Percentiles rank a stretch among this genome's conserved stretches.
Evolutionary conservation across 2,113 vertebrate genomes (phyloP).

Genomic region (Lota lota): DNA sequence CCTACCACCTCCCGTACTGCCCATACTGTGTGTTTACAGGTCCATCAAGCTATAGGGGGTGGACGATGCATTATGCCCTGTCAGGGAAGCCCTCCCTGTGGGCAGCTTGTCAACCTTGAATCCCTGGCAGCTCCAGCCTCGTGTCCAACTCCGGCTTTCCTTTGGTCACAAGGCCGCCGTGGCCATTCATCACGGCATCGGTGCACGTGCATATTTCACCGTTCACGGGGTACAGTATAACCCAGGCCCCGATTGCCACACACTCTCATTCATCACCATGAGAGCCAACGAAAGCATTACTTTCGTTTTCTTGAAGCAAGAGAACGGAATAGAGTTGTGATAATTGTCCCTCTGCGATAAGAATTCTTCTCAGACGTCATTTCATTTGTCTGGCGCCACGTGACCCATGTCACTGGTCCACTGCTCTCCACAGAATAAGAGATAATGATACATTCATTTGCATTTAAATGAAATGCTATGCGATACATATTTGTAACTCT

Average conservation of each 20-base stretch:
- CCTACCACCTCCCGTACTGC: slow-evolving; percentile 26
- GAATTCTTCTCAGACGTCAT: slow-evolving; percentile 34
- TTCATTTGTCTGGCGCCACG: slow-evolving; percentile 25
- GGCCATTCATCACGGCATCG: slow-evolving; percentile 63
- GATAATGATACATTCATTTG: slow-evolving; percentile 33
- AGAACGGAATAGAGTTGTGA: slow-evolving; percentile 40
- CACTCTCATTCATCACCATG: slow-evolving; percentile 61
- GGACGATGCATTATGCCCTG: slow-evolving; percentile 9
- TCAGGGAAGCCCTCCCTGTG: slow-evolving; percentile 15
- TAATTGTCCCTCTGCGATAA: slow-evolving; percentile 23
- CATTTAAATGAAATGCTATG: slow-evolving; percentile 46
- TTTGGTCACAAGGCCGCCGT: slow-evolving; percentile 43
- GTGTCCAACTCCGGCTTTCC: slow-evolving; percentile 46
- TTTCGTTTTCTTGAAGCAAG: slow-evolving; percentile 41
- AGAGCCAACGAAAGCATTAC: slow-evolving; percentile 43
- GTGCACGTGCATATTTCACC: slow-evolving; percentile 20
- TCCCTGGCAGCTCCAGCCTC: slow-evolving; percentile 37
- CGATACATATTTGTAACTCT: slow-evolving; percentile 36
- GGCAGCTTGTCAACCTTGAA: slow-evolving; percentile 42
- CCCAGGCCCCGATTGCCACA: slow-evolving; percentile 1
- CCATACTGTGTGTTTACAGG: slow-evolving; percentile 48
- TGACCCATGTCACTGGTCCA: slow-evolving; percentile 12
- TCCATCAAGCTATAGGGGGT: slow-evolving; percentile 60
- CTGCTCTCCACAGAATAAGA: slow-evolving; percentile 19
- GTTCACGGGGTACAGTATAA: slow-evolving; percentile 34